Evolutionary conservation across 2,888 invertebrate species (phyloP).

Genomic region (Agrochola lychnidis): DNA sequence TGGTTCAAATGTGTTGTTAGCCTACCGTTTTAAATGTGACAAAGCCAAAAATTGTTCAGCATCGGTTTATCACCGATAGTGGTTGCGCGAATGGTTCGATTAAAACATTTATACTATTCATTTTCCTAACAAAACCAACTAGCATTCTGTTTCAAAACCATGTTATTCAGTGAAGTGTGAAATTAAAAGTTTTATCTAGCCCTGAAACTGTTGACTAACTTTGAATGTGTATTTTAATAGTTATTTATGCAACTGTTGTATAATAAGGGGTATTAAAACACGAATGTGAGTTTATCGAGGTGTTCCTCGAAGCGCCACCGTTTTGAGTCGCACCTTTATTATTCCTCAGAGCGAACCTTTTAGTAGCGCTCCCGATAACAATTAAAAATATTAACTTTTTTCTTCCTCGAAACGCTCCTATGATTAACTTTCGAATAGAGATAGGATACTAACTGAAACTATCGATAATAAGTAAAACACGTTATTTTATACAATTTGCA

Average conservation of each 20-base stretch:
- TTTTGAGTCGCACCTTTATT: too few relatives aligned
- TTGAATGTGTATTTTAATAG: background rate
- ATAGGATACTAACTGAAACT: conserved; percentile 9
- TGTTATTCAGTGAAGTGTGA: background rate
- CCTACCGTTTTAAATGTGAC: background rate
- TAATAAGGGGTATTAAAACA: too few relatives aligned
- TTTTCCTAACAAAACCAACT: background rate
- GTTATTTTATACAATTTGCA: background rate
- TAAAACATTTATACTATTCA: background rate
- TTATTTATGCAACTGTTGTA: too few relatives aligned
- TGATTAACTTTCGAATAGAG: conserved; percentile 5
- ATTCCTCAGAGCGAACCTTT: too few relatives aligned
- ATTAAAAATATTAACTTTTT: too few relatives aligned
- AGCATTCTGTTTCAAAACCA: too few relatives aligned
- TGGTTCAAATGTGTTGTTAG: background rate
- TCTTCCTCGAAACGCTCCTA: background rate
- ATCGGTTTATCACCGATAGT: background rate
- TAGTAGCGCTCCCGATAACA: too few relatives aligned
- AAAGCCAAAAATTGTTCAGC: background rate
- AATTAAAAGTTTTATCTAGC: too few relatives aligned
- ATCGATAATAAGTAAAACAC: conserved; percentile 14
- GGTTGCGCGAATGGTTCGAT: background rate
- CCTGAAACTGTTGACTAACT: background rate
- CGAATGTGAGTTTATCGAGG: too few relatives aligned
- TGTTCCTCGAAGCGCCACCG: too few relatives aligned